Conservation (phyloP, 2,888 invertebrate species). For the Girardia tigrina region DNA sequence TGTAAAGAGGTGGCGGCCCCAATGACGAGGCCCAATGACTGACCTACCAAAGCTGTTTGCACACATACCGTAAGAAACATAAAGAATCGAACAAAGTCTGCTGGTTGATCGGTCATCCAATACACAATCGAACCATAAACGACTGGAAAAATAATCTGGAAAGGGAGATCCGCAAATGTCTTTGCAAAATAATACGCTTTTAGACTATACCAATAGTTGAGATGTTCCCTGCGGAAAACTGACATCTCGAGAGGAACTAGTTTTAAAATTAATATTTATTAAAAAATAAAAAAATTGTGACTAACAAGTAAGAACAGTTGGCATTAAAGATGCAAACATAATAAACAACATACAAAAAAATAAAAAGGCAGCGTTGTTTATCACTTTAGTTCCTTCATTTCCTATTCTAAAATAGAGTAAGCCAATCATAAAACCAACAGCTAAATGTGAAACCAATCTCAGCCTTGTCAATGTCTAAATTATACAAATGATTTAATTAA, state of each 20-base stretch:
- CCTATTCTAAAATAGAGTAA: slow-evolving; percentile 73
- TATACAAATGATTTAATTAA: no score
- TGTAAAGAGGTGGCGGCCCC: slow-evolving; percentile 79
- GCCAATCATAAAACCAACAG: slow-evolving; percentile 72
- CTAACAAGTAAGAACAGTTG: slow-evolving; percentile 82
- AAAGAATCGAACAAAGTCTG: slow-evolving; percentile 66
- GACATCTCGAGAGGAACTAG: slow-evolving; percentile 71
- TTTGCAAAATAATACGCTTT: slow-evolving; percentile 68
- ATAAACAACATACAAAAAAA: slow-evolving; percentile 75
- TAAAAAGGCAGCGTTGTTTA: slow-evolving; percentile 76
- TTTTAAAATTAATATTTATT: slow-evolving; percentile 42
- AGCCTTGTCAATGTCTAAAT: slow-evolving; percentile 65
- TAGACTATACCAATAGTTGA: slow-evolving; percentile 76
- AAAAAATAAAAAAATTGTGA: slow-evolving; percentile 40
- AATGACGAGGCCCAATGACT: slow-evolving; percentile 75
- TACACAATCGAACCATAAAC: slow-evolving; percentile 71
- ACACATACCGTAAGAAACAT: slow-evolving; percentile 73
- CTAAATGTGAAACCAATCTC: slow-evolving; percentile 65
- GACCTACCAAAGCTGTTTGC: slow-evolving; percentile 74
- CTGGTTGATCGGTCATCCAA: slow-evolving; percentile 86
- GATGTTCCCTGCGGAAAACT: slow-evolving; percentile 66
- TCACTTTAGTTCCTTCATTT: slow-evolving; percentile 65
- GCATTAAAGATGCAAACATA: slow-evolving; percentile 87
- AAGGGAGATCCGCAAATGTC: slow-evolving; percentile 66
- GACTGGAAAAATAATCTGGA: slow-evolving; percentile 66